Base-by-base conservation (phyloP, 2,888 invertebrate species). In the Thalpophila matura region DNA sequence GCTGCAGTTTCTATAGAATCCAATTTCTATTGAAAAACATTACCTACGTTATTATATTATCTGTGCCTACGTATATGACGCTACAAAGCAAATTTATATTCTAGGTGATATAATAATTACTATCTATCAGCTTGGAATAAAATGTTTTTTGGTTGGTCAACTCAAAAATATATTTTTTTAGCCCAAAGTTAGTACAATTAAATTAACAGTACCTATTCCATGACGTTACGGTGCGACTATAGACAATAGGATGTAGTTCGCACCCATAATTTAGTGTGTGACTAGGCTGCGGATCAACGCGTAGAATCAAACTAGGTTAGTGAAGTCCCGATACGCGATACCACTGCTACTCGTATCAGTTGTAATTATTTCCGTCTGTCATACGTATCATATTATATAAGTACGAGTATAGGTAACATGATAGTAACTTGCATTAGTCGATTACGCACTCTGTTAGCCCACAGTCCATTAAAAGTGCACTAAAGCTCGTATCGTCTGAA, bases 331-430 rank as follows among this genome's bases (percentile, higher is more conserved):
- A 73, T 73, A 73, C 55, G 49, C 57, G 65, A 73, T 58, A 77
- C 63, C 57, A 35, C 42, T 29, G 57, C 42, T 55, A 56, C 51
- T 64, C 38, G 27, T 74, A 66, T 77, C 75, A 69, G 59, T 66
- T 50, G 55, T 69, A 65, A 77, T 73, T 73, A 69, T 77, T 77
- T 77, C 69, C 68, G 77, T 63, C 47, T 61, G 63, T 50, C 56
- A 55, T 59, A 67, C 59, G 26, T 66, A 53, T 49, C 47, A 46
- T 50, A 49, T 45, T 27, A 24, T 55, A 53, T 38, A 43, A 6
- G 24, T 54, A 50, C 10, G 22, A 40, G 16, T 66, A 55, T 70
- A 62, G 37, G 70, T 77, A 70, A 62, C 18, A 37, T 33, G 50
- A 60, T 71, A 63, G 37, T 56, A 46, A 49, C 55, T 56, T 54